Conservation (phyloP, 1,140 invertebrate genomes). For the Platorchestia sp. region DNA sequence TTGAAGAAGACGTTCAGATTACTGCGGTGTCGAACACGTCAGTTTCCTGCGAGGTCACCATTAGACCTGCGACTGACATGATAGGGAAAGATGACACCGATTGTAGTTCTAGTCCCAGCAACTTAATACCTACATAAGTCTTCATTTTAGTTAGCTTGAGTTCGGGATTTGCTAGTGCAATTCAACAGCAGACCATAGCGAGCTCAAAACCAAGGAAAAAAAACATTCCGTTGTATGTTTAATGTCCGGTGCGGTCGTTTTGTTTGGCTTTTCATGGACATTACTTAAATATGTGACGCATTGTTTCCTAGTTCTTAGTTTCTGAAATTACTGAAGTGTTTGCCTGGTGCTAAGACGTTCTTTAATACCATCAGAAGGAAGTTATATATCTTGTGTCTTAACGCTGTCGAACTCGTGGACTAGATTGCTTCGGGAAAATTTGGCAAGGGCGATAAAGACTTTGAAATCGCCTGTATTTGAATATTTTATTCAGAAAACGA, state of each 20-base stretch:
- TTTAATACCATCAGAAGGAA: not conserved
- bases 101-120: not conserved
- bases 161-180: not conserved
- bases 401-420: not conserved
- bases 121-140: not conserved
- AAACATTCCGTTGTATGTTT: not conserved
- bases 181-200: not conserved
- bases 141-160: not conserved
- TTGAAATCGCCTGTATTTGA: not conserved
- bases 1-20: not conserved
- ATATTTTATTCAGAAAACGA: not conserved
- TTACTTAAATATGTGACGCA: not conserved
- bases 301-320: not conserved
- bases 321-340: not conserved
- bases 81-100: slow-evolving; percentile 15
- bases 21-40: not conserved
- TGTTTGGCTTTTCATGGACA: not conserved
- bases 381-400: not conserved
- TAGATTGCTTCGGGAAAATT: not conserved
- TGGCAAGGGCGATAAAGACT: not conserved
- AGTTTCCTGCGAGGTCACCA: slow-evolving; percentile 22
- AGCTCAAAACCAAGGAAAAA: not conserved
- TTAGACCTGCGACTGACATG: slow-evolving; percentile 4
- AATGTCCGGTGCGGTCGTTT: not conserved
- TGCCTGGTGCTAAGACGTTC: not conserved